Evolutionary conservation across 92 coral and sea anemone genomes (phyloP).

Genomic region (Bergia puertoricense): DNA sequence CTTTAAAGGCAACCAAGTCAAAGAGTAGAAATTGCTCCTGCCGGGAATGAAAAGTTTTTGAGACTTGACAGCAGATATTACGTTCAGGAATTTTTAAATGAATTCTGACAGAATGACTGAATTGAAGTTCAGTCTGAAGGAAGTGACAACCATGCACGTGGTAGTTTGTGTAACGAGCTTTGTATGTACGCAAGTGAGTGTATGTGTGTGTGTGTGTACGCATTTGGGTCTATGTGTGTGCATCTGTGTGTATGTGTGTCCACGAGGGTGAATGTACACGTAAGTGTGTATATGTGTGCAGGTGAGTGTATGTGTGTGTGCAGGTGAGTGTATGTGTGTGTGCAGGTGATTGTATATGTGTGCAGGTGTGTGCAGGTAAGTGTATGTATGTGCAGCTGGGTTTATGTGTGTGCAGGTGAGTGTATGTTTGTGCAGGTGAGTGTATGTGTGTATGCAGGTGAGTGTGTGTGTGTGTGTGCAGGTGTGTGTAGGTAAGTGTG

Average conservation of each 20-base stretch:
- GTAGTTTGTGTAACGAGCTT: neutral
- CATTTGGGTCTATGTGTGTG: too few relatives aligned
- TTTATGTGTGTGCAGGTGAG: too few relatives aligned
- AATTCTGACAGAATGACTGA: neutral
- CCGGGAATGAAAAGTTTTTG: too few relatives aligned
- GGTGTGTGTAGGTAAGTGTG: neutral
- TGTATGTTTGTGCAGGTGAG: neutral
- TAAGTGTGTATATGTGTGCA: neutral
- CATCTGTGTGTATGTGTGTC: too few relatives aligned
- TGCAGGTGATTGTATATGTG: neutral
- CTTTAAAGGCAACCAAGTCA: neutral
- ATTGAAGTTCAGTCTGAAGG: neutral
- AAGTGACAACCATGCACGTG: neutral
- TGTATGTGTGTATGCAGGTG: neutral
- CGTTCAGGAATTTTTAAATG: too few relatives aligned
- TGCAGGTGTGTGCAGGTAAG: too few relatives aligned
- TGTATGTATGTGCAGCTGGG: too few relatives aligned
- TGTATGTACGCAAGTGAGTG: neutral
- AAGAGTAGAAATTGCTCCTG: too few relatives aligned
- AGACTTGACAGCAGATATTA: too few relatives aligned
- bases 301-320: neutral
- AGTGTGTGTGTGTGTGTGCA: neutral
- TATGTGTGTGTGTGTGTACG: too few relatives aligned
- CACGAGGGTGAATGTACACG: too few relatives aligned
- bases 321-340: neutral